These are phyloP conservation scores for Lasioglossum marginatum DNA, from an alignment of 2,888 invertebrate genomes.

Conservation along the genomic window DNA sequence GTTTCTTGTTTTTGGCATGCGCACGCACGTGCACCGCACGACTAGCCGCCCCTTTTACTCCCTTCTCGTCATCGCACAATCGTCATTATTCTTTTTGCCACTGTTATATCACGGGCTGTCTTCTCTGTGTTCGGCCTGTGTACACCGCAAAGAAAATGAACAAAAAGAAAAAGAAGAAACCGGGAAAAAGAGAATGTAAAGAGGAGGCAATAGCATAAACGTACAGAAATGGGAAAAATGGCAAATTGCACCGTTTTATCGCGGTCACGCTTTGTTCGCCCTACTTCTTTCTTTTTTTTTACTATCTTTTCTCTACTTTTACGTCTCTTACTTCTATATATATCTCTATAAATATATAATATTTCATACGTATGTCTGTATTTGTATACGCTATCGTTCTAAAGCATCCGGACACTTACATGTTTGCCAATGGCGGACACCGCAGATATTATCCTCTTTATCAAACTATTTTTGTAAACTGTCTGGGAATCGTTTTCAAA, in stretches of 20 bases:
- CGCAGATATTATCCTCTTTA: background rate
- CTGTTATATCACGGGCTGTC: slow-evolving; percentile 26
- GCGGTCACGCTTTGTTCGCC: slow-evolving; percentile 49
- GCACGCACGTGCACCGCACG: slow-evolving; percentile 69
- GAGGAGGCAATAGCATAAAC: background rate
- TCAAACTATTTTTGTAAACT: background rate
- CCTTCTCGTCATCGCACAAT: slow-evolving; percentile 41
- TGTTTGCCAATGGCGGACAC: background rate
- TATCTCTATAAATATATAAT: slow-evolving; percentile 1
- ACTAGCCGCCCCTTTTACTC: slow-evolving; percentile 49
- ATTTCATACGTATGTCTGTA: slow-evolving; percentile 14
- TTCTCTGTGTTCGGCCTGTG: background rate
- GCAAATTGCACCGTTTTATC: slow-evolving; percentile 22
- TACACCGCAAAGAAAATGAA: background rate
- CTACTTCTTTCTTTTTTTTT: slow-evolving; percentile 18
- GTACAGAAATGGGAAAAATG: background rate
- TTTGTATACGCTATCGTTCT: slow-evolving; percentile 8
- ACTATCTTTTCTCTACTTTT: slow-evolving; percentile 28
- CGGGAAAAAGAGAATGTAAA: background rate
- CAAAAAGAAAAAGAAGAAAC: background rate
- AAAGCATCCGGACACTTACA: background rate
- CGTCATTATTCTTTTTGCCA: slow-evolving; percentile 36
- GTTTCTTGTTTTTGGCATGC: slow-evolving; percentile 55
- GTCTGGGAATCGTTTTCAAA: background rate
- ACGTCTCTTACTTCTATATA: background rate